Evolutionary conservation across 2,797 vertebrate species (phyloP).

Genomic region (Acanthopagrus latus): DNA sequence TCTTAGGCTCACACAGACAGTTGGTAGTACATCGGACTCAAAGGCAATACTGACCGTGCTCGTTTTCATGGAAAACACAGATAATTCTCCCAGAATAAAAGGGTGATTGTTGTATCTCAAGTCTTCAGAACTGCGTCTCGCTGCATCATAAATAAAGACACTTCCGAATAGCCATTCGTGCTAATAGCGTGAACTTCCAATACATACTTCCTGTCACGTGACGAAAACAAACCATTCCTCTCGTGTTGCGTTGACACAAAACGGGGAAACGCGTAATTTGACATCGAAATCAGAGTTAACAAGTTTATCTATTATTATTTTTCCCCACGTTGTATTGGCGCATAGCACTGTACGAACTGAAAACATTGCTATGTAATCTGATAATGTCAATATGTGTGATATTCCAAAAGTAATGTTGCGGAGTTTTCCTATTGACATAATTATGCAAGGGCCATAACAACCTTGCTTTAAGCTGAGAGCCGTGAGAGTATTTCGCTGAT

Average conservation of each 20-base stretch:
- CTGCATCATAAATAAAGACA: slow-evolving; percentile 48
- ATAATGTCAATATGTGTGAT: too few relatives aligned
- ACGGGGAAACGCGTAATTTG: rapidly evolving
- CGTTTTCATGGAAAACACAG: slow-evolving; percentile 11
- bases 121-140: not conserved
- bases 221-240: slow-evolving; percentile 76
- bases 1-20: not conserved
- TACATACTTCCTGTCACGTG: slow-evolving; percentile 82
- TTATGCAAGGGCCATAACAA: too few relatives aligned
- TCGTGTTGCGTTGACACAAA: not conserved
- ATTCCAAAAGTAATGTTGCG: too few relatives aligned
- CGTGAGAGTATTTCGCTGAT: too few relatives aligned
- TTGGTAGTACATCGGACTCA: not conserved
- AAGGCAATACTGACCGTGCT: not conserved
- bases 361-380: too few relatives aligned
- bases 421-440: too few relatives aligned
- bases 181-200: slow-evolving; percentile 53
- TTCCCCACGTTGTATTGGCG: too few relatives aligned
- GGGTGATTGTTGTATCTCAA: not conserved
- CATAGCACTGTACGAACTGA: too few relatives aligned
- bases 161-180: slow-evolving; percentile 46
- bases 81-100: not conserved
- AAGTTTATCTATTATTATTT: not conserved
- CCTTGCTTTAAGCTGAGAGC: too few relatives aligned
- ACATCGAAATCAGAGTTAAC: not conserved